These are phyloP conservation scores for Spea hammondii DNA, from an alignment of 2,797 vertebrate genomes.

Conservation along the genomic window DNA sequence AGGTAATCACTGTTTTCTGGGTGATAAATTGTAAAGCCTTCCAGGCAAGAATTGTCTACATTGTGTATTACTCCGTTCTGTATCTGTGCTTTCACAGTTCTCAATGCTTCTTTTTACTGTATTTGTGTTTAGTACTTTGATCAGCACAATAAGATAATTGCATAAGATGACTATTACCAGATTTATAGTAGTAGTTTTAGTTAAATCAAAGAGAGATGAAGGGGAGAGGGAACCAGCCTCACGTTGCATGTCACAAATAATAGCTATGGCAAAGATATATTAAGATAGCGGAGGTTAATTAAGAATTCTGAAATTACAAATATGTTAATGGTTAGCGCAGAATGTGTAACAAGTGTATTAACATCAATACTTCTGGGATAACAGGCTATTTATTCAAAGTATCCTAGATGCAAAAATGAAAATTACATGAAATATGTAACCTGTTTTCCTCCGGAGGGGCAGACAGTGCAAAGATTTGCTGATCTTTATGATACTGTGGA, in stretches of 20 bases:
- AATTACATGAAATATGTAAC: background rate
- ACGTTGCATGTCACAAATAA: constrained; percentile 23
- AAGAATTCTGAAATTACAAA: constrained; percentile 30
- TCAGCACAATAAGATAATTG: constrained; percentile 29
- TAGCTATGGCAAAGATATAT: constrained; percentile 27
- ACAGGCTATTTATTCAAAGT: constrained; percentile 2
- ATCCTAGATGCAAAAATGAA: constrained; percentile 9
- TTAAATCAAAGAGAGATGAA: constrained; percentile 30
- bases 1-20: constrained; percentile 18
- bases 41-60: background rate
- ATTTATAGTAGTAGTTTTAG: constrained; percentile 25
- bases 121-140: constrained; percentile 39
- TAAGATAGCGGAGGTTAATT: constrained; percentile 41
- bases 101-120: background rate
- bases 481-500: constrained; percentile 4
- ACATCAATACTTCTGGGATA: constrained; percentile 12
- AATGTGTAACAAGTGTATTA: constrained; percentile 34
- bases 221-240: constrained; percentile 5
- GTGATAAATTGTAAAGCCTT: constrained; percentile 12
- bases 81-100: constrained; percentile 19
- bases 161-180: constrained; percentile 29
- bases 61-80: constrained; percentile 22
- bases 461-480: constrained; percentile 12
- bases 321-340: constrained; percentile 32
- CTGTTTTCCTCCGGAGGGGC: background rate